Evolutionary conservation across 2,888 invertebrate genomes (phyloP).

Genomic region (Lasiommata megera): DNA sequence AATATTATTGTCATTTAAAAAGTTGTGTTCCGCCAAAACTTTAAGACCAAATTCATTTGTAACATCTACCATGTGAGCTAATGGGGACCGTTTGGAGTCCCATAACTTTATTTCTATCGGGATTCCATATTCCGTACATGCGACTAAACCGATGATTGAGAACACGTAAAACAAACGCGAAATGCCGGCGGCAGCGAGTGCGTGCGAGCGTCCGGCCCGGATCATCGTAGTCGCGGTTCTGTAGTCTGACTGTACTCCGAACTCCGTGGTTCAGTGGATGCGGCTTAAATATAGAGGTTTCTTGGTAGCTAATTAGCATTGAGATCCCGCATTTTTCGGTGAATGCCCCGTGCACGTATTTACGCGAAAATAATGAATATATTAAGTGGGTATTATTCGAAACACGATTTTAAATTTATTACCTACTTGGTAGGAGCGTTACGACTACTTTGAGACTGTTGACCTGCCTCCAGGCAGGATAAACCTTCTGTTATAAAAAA

Average conservation of each 20-base stretch:
- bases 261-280: slow-evolving; percentile 51
- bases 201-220: slow-evolving; percentile 53
- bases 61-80: slow-evolving; percentile 89
- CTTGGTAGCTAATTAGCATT: slow-evolving; percentile 65
- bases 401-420: slow-evolving; percentile 4
- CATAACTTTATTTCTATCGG: slow-evolving; percentile 72
- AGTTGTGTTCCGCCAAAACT: slow-evolving; percentile 86
- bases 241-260: slow-evolving; percentile 24
- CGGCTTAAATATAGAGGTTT: slow-evolving; percentile 48
- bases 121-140: slow-evolving; percentile 53
- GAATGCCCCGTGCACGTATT: slow-evolving; percentile 63
- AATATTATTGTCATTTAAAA: slow-evolving; percentile 88
- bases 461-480: slow-evolving; percentile 4
- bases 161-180: slow-evolving; percentile 41
- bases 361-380: slow-evolving; percentile 28
- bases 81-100: slow-evolving; percentile 78
- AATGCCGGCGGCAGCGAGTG: slow-evolving; percentile 35
- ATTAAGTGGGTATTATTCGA: slow-evolving; percentile 13
- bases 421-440: neutral
- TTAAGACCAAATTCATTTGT: slow-evolving; percentile 88
- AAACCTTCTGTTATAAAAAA: too few species aligned
- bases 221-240: slow-evolving; percentile 66
- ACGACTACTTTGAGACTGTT: slow-evolving; percentile 1
- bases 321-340: slow-evolving; percentile 63
- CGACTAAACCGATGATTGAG: slow-evolving; percentile 36